Evolutionary conservation across 2,797 vertebrate species (phyloP).

Genomic region (Gorsachius magnificus): DNA sequence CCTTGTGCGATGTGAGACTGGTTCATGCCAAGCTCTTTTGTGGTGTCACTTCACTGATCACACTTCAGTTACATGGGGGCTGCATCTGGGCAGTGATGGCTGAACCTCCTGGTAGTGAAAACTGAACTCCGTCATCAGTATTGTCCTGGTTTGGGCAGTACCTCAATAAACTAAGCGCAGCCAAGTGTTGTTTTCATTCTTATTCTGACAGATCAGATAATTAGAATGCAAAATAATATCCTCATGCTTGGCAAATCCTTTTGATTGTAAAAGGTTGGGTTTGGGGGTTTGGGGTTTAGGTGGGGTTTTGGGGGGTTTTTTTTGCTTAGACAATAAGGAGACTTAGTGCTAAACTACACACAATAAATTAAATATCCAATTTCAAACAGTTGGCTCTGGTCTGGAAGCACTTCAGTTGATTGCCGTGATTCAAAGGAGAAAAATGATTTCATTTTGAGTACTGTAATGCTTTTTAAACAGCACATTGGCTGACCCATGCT

Average conservation of each 20-base stretch:
- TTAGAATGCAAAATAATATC: constrained; percentile 17
- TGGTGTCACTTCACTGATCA: neutral
- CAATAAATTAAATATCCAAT: constrained; percentile 21
- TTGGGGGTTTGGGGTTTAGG: too few relatives aligned
- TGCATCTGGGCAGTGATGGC: neutral
- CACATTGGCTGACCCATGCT: constrained; percentile 15
- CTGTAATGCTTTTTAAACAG: neutral
- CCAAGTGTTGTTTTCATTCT: neutral
- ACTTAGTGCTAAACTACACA: neutral
- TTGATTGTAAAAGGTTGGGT: neutral
- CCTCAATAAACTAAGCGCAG: neutral
- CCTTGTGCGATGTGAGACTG: neutral
- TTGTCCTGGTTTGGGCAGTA: neutral
- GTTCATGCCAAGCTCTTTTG: neutral
- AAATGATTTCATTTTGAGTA: neutral
- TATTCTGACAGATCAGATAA: neutral
- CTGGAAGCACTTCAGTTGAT: constrained; percentile 20
- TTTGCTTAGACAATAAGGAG: neutral
- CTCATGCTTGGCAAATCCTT: constrained; percentile 8
- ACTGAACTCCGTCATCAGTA: neutral
- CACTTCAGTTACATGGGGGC: neutral
- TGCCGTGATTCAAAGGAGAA: constrained; percentile 8
- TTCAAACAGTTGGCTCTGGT: neutral
- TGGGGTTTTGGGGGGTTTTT: neutral
- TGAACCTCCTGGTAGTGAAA: neutral